These are phyloP conservation scores for Antheraea mylitta DNA, from an alignment of 1,140 invertebrate genomes.

Conservation along the genomic window DNA sequence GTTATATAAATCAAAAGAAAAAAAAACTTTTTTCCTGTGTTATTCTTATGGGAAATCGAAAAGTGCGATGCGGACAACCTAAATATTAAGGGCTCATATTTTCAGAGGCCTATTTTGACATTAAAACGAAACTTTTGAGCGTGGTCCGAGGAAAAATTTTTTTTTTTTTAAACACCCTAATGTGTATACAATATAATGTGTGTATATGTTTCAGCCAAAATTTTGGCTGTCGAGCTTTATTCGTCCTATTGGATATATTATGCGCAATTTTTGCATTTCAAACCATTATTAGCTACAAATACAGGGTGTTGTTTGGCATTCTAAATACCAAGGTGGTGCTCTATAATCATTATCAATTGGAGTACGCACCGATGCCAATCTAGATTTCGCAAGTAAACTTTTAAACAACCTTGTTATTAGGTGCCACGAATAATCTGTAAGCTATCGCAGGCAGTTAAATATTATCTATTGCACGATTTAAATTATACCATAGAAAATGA, in stretches of 20 bases:
- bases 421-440: background rate
- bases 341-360: slow-evolving; percentile 1
- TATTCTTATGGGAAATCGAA: too few relatives aligned
- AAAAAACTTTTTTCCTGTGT: too few relatives aligned
- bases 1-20: too few relatives aligned
- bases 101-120: too few relatives aligned
- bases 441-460: background rate
- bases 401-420: background rate
- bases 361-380: background rate
- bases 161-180: too few relatives aligned
- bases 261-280: background rate
- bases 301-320: background rate
- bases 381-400: background rate
- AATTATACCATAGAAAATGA: background rate
- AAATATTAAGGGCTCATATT: too few relatives aligned
- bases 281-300: background rate
- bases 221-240: background rate
- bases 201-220: too few relatives aligned
- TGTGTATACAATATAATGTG: too few relatives aligned
- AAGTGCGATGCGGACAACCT: too few relatives aligned
- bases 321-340: background rate
- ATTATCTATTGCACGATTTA: background rate
- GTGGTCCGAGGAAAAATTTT: too few relatives aligned
- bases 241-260: background rate
- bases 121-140: too few relatives aligned